Percentiles rank a stretch among this genome's conserved stretches.
These are phyloP conservation scores for Entelurus aequoreus DNA, from an alignment of 2,113 vertebrate genomes.

Conservation along the genomic window DNA sequence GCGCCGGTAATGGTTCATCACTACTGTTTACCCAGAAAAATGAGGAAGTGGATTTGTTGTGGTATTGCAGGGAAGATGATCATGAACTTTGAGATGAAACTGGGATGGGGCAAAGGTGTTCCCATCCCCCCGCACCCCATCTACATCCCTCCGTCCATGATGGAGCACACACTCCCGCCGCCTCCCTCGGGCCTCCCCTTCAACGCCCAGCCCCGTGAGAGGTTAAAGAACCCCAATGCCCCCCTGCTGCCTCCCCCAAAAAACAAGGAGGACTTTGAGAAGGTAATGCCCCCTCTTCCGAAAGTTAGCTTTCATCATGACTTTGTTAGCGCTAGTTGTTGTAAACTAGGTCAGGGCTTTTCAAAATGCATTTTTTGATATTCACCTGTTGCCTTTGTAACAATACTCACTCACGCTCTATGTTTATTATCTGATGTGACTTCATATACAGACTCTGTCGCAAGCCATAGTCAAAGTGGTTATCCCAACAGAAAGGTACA, in stretches of 20 bases:
- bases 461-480: constrained; percentile 99
- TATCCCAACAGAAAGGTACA: constrained; percentile 99
- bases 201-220: constrained; percentile 95
- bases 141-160: constrained; percentile 99
- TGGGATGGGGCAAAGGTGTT: constrained; percentile 98
- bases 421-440: constrained; percentile 99
- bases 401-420: constrained; percentile 99
- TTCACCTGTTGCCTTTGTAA: constrained; percentile 98
- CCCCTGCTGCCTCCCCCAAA: constrained; percentile 92
- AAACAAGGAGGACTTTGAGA: constrained; percentile 99
- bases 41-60: not conserved
- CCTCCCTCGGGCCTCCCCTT: constrained; percentile 98
- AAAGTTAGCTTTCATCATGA: constrained; percentile 45
- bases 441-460: constrained; percentile 99
- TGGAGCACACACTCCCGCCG: constrained; percentile 96
- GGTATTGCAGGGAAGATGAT: constrained; percentile 88
- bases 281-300: constrained; percentile 78
- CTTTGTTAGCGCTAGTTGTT: constrained; percentile 25
- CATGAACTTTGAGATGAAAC: constrained; percentile 99
- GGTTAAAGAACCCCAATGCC: constrained; percentile 93
- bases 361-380: constrained; percentile 96
- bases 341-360: constrained; percentile 30
- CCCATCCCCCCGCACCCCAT: constrained; percentile 98
- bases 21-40: no score
- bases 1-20: no score